A percentile compares a stretch with the other conserved stretches of the same genome.
These are phyloP conservation scores for Furcifer pardalis DNA, from an alignment of 2,797 vertebrate genomes.

Conservation along the genomic window DNA sequence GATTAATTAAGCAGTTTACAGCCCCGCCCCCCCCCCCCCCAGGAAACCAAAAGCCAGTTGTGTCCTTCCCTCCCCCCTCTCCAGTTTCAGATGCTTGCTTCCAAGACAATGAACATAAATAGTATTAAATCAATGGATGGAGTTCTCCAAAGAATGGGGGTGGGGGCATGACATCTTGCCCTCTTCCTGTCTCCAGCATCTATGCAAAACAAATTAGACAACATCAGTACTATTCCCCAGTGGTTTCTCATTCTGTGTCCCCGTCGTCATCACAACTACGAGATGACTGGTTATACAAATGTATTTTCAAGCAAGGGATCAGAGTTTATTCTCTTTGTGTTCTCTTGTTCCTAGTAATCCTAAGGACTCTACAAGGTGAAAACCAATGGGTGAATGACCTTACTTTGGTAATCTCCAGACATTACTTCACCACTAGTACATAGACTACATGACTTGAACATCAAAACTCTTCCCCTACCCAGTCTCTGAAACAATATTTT, in stretches of 20 bases:
- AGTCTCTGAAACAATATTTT: no score
- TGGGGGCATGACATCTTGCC: neutral
- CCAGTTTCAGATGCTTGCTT: neutral
- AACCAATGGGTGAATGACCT: no score
- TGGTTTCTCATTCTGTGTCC: neutral
- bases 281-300: neutral
- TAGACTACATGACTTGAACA: no score
- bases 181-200: neutral
- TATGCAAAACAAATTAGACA: constrained; percentile 29
- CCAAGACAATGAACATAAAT: constrained; percentile 2
- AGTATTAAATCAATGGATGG: constrained; percentile 31
- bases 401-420: no score
- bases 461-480: no score
- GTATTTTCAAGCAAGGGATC: no score
- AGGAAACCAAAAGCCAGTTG: neutral
- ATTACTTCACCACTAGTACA: no score
- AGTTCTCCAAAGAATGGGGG: constrained; percentile 21
- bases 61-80: neutral
- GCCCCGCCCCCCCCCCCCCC: no score
- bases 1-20: constrained; percentile 24
- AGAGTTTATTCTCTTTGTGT: neutral
- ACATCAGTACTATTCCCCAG: neutral
- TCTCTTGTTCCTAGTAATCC: no score
- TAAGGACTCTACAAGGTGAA: no score
- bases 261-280: neutral